Conservation (phyloP, 2,113 vertebrate genomes). For the Monarcha castaneiventris region DNA sequence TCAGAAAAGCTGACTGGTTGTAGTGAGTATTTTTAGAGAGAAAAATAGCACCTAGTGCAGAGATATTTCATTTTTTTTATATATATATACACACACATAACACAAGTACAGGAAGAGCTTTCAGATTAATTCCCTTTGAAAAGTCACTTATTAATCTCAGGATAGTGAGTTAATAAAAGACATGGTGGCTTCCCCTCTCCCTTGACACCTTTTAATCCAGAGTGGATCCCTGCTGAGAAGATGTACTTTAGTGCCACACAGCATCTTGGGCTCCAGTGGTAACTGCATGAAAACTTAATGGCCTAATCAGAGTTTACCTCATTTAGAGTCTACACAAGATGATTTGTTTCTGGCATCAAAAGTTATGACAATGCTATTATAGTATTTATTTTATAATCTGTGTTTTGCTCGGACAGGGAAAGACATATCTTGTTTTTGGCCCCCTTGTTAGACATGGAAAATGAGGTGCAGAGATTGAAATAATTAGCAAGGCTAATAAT, state of each 20-base stretch:
- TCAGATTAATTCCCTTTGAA: background rate
- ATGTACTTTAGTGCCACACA: background rate
- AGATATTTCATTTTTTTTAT: background rate
- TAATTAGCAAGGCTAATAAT: background rate
- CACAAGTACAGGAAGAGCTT: background rate
- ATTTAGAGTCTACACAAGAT: background rate
- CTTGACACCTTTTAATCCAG: background rate
- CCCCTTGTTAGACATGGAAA: background rate
- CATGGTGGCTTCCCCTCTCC: background rate
- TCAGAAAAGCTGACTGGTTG: background rate
- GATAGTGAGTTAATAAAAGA: background rate
- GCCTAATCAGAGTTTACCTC: background rate
- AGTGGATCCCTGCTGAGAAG: background rate
- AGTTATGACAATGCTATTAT: background rate
- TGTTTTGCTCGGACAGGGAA: background rate
- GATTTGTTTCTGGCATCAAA: background rate
- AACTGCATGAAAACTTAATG: background rate
- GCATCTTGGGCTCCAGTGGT: fast-evolving
- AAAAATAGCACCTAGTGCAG: background rate
- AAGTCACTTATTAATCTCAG: background rate
- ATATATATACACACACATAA: background rate
- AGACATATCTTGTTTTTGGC: background rate
- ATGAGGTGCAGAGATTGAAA: background rate
- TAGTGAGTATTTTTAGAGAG: background rate
- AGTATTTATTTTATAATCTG: background rate